Evolutionary conservation across 2,797 vertebrate genomes (phyloP), one percentile per base, ranked within the genome.

Genomic region (Peromyscus aztecus): DNA sequence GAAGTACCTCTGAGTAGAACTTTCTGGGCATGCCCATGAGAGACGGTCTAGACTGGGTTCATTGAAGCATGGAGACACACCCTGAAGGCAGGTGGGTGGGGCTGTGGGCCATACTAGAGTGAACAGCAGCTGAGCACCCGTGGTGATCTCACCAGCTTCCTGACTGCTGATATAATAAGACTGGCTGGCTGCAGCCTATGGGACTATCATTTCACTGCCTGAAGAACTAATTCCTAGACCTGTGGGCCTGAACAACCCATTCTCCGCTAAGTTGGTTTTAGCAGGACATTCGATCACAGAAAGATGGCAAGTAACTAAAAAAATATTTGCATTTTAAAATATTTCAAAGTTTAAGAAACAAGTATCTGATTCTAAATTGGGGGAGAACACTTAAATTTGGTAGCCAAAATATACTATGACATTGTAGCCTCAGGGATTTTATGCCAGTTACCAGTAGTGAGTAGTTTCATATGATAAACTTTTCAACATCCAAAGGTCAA

Each of bases 401-500:
- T 40, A 76, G 83, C 46, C 37, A 57, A 78, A 95, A 85, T 4
- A 86, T n/a, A 90, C 23, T 23, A 21, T 0, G n/a, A 27, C 21
- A 23, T 19, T 29, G 17, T 37, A 37, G n/a, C 43, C 73, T n/a
- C 12, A 2, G 4, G 46, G 10, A 55, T 27, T 84, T 12, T 46
- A 9, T 46, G 13, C 29, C 10, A 69, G 6, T 83, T 46, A 52
- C 52, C 14, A 34, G 43, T 0, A 67, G 73, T 1, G 27, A 71
- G 17, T 6, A 63, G 10, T 95, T 92, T 69, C 37, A 49, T n/a
- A 34, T 75, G 91, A 16, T 75, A 82, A 4, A 78, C 8, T 46
- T 86, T 31, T 86, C 76, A 91, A 94, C 92, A 37, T 78, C 92
- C 91, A 97, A 84, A 92, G 80, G 77, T 46, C 59, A 92, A 81